Conservation (phyloP, 35 echinoderm and acorn worm genomes). For the Chiridota heheva region DNA sequence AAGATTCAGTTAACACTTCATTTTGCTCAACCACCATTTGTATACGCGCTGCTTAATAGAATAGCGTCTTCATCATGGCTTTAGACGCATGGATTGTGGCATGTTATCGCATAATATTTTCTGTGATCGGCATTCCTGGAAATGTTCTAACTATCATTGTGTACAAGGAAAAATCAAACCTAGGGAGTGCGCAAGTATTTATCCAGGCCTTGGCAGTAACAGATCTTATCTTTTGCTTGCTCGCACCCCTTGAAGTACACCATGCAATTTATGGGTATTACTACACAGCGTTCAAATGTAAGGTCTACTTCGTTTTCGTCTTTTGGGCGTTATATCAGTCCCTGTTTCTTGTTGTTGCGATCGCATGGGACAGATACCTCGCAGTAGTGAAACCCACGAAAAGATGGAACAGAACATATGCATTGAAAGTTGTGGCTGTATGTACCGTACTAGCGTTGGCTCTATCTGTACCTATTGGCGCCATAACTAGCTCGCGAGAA, state of each 20-base stretch:
- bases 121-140: not conserved
- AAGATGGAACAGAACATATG: not conserved
- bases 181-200: conserved; percentile 26
- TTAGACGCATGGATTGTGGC: conserved; percentile 20
- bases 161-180: conserved; percentile 7
- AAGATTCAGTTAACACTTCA: too few relatives aligned
- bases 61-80: too few relatives aligned
- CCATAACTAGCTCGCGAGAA: not conserved
- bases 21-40: too few relatives aligned
- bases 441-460: not conserved
- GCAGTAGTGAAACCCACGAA: not conserved
- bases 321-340: conserved; percentile 11
- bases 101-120: not conserved
- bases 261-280: conserved; percentile 2
- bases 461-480: not conserved
- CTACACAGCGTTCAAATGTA: not conserved
- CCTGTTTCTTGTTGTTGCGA: not conserved
- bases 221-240: not conserved
- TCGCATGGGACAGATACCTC: conserved; percentile 28
- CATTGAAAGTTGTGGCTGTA: not conserved
- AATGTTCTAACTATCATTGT: conserved; percentile 11
- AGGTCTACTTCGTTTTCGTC: not conserved
- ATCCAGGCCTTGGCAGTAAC: not conserved
- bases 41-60: too few relatives aligned
- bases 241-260: conserved; percentile 13